Base-by-base conservation (phyloP, 2,113 vertebrate genomes). In the Grantiella picta region DNA sequence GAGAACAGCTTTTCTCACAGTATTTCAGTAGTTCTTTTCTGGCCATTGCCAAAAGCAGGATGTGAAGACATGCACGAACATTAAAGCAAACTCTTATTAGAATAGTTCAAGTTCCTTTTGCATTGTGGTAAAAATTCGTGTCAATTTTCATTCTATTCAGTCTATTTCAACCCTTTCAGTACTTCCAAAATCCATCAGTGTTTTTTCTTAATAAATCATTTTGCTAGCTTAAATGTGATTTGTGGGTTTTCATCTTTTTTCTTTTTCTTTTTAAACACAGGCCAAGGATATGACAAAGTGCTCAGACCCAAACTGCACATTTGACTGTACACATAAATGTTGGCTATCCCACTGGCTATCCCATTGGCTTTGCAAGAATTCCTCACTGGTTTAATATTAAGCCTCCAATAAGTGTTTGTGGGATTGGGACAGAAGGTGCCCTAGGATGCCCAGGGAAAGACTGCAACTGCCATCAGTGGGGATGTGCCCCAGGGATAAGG, bases 1-100 rank as follows among this genome's bases (percentile, higher is more conserved):
- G 82, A 86, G 95, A 96, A 94, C 90, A 96, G 91, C 89, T 95
- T 97, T 96, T 97, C 95, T 97, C 94, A 97, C 94, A 95, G 92
- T 91, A 81, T 94, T 95, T 94, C 84, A 42, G 96, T 97, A 94
- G 94, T 94, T 91, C 95, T 93, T 91, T 95, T 68, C 91, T 97
- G 94, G 47, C 69, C 89, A 89, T 79, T 96, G 94, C 92, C 96
- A 96, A 92, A 95, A 96, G 82, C 79, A 86, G 79, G 87, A 96
- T 94, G 83, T 94, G 94, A 96, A 95, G 92, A 97, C 94, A 95
- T 86, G 94, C 94, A 93, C 7, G 52, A 92, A 94, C 92, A 96
- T 96, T 95, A 96, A 94, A 97, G 96, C 63, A 92, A 95, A 92
- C 77, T 86, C 83, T 75, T 85, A 89, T 84, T 95, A 91, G 93